phyloP scores from a whole-genome alignment of 2,888 invertebrate genomes.

The Melolontha melolontha region DNA sequence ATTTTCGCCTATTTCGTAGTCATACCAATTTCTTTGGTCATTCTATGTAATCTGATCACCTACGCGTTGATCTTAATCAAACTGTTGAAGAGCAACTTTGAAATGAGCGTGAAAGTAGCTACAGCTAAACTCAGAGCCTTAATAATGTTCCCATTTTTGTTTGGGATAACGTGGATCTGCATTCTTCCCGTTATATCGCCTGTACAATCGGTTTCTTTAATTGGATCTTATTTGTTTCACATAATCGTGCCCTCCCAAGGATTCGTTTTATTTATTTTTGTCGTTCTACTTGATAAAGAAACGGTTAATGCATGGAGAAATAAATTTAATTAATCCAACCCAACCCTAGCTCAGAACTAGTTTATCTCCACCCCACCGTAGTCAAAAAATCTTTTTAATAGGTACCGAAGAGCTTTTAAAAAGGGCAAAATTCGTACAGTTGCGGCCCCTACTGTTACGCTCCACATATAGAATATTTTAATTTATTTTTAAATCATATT shows the following conservation, averaged over 20 bases:
- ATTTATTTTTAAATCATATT: no score
- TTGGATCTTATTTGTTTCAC: slow-evolving; percentile 31
- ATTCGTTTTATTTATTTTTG: slow-evolving; percentile 34
- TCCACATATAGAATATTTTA: no score
- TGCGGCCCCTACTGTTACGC: no score
- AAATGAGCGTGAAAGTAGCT: slow-evolving; percentile 1
- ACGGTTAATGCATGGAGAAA: slow-evolving; percentile 8
- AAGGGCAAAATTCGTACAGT: no score
- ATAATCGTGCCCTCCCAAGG: slow-evolving; percentile 25
- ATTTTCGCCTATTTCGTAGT: slow-evolving; percentile 30
- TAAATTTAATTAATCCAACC: no score
- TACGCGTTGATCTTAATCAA: slow-evolving; percentile 17
- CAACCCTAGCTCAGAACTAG: no score
- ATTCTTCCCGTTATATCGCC: slow-evolving; percentile 29
- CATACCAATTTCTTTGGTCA: slow-evolving; percentile 12
- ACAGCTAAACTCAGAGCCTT: slow-evolving; percentile 8
- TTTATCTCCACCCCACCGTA: no score
- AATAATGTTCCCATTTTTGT: slow-evolving; percentile 34
- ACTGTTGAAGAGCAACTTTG: slow-evolving; percentile 10
- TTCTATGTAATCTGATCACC: slow-evolving; percentile 24
- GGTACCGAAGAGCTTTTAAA: no score
- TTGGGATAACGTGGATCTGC: slow-evolving; percentile 31
- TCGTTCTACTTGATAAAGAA: slow-evolving; percentile 29
- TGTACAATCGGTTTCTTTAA: slow-evolving; percentile 13
- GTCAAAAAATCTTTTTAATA: no score